Base-by-base conservation (phyloP, 2,113 vertebrate genomes). In the Morphnarchus princeps region DNA sequence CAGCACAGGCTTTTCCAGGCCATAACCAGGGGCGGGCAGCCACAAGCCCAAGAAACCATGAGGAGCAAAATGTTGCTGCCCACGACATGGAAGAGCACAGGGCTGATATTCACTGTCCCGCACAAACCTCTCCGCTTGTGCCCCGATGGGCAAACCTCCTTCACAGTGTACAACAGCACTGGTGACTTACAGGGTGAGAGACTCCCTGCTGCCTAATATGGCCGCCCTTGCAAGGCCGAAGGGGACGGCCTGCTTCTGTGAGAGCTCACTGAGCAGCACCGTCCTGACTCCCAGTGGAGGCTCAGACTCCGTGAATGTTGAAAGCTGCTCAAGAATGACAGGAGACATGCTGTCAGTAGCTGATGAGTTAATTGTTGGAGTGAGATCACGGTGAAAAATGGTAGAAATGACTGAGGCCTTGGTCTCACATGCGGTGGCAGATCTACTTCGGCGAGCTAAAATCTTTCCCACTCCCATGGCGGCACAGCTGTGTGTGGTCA, bases 381-480 rank as follows among this genome's bases (percentile, higher is more conserved):
- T 62, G 42, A 74, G 17, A 54, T 25, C 50, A 16, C 40, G 50
- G 28, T 70, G 80, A 36, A 52, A 67, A 85, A 38, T 2, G 11
- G 38, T 10, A 65, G 69, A 82, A 63, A n/a, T 43, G 7, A 50
- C 69, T 54, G 90, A 83, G 83, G 54, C 26, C 2, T 1, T 7
- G 67, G 21, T 62, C 57, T 61, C 43, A 26, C 2, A 22, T 1
- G 1, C 0, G 2, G 77, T 58, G 34, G 59, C 34, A 82, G 38
- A 87, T 38, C 20, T 16, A 43, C 62, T 49, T 80, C 72, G 28
- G 63, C 31, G 70, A 31, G 38, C 42, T 67, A 22, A 74, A 92
- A 79, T 25, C 31, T 7, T 11, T 47, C 20, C 40, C 26, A 3
- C 9, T 54, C n/a, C 76, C 62, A 16, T 0, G 1, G 59, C 3